These are phyloP conservation scores for Antechinus flavipes DNA, from an alignment of 2,113 vertebrate species.

Conservation along the genomic window DNA sequence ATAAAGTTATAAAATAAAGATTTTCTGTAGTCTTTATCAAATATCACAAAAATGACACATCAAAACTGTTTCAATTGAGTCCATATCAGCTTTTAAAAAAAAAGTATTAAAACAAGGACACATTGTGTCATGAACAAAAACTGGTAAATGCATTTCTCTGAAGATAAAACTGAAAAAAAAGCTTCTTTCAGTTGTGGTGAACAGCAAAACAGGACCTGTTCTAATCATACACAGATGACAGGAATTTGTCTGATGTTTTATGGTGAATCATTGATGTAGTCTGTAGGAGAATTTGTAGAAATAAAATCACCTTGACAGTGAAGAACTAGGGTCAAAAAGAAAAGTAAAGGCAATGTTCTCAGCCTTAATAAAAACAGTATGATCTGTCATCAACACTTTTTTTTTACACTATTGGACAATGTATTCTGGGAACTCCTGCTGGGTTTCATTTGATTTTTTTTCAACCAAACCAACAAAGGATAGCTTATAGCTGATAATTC, in stretches of 20 bases:
- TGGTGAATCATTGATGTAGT: conserved; percentile 87
- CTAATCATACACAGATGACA: conserved; percentile 94
- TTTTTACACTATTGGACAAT: conserved; percentile 89
- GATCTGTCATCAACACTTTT: conserved; percentile 91
- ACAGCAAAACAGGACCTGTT: conserved; percentile 82
- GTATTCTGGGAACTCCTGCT: conserved; percentile 91
- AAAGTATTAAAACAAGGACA: conserved; percentile 78
- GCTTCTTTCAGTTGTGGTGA: conserved; percentile 75
- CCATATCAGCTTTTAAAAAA: conserved; percentile 77
- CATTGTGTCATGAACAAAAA: conserved; percentile 73
- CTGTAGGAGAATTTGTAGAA: conserved; percentile 93
- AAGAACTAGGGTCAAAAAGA: conserved; percentile 92
- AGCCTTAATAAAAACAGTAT: conserved; percentile 95
- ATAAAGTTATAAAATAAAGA: conserved; percentile 55
- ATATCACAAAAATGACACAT: conserved; percentile 54
- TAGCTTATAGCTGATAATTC: conserved; percentile 89
- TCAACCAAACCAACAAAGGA: conserved; percentile 89
- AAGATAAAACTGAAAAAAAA: conserved; percentile 82
- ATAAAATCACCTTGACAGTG: conserved; percentile 94
- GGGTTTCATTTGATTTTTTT: conserved; percentile 91
- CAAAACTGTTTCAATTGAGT: conserved; percentile 69
- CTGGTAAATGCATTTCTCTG: conserved; percentile 81
- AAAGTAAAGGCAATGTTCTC: conserved; percentile 91
- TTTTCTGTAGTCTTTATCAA: conserved; percentile 69
- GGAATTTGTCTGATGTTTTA: conserved; percentile 90